Evolutionary conservation across 2,888 invertebrate species (phyloP), one percentile per base, ranked within the genome.

Genomic region (Meteorus colon): DNA sequence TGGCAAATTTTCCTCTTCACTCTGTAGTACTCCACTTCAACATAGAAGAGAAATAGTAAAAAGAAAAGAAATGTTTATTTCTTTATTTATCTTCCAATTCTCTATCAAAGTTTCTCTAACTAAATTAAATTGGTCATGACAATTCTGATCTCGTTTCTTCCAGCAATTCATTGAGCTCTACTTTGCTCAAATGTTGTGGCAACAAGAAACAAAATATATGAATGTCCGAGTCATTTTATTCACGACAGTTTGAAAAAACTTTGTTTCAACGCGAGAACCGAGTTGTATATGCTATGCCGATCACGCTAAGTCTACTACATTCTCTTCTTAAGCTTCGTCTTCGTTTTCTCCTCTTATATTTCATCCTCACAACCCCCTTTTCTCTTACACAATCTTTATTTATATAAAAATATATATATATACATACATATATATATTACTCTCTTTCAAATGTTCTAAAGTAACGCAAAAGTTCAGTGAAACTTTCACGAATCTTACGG

Each of bases 201-300:
- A 41, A 31, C n/a, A 19, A 51, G 24, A 65, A 73, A 60, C 55
- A 67, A 68, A 73, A 62, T 41, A 55, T 16, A 68, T 31, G 10
- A 16, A 48, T 41, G 37, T 34, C n/a, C n/a, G 19, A 69, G 55
- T 69, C 69, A 69, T 69, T 69, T 55, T 69, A 51, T 29, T 48
- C 55, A 24, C 24, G 51, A 65, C 59, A 29, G 10, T 60, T 71
- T 77, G 71, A 71, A 69, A 41, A 83, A 83, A 84, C 80, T 83
- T 83, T 82, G 81, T 78, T 76, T 16, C 37, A 72, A 65, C 59
- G 76, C 78, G 68, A 76, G 69, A 80, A 78, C 68, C 77, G 81
- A 81, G 82, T 83, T 84, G 83, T 79, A n/a, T 48, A 48, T n/a
- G 1, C 4, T 4, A 48, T 81, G 79, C 79, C 82, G 81, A 84